Conservation (phyloP, 2,888 invertebrate species). For the Polylopha cassiicola region DNA sequence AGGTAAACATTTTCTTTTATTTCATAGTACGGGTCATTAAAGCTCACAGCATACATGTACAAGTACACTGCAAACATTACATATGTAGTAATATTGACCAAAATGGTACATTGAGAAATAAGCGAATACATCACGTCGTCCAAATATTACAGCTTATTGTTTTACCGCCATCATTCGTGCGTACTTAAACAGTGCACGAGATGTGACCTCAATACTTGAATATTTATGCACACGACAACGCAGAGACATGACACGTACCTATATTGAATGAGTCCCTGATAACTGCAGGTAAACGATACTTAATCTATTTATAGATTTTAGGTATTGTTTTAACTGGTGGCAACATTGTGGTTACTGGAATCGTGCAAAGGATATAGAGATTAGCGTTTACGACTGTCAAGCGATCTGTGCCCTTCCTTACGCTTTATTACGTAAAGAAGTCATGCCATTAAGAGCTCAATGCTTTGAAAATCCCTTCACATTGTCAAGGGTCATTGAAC, state of each 20-base stretch:
- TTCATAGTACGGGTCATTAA: too few species aligned
- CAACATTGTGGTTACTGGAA: conserved; percentile 8
- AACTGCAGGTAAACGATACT: conserved; percentile 32
- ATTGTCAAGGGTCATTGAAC: conserved; percentile 69
- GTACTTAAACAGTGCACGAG: conserved; percentile 51
- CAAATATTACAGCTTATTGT: conserved; percentile 59
- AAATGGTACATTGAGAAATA: conserved; percentile 39
- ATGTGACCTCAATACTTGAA: conserved; percentile 62
- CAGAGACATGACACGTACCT: conserved; percentile 41
- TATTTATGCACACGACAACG: conserved; percentile 52
- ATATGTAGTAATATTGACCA: conserved; percentile 46
- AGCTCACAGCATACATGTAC: too few species aligned
- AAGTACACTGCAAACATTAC: conserved; percentile 32
- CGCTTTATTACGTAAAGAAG: conserved; percentile 57
- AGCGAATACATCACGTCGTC: conserved; percentile 41
- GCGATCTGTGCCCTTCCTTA: conserved; percentile 52
- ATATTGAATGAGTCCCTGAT: conserved; percentile 39
- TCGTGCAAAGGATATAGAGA: conserved; percentile 27
- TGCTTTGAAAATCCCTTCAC: conserved; percentile 59
- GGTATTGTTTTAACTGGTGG: conserved; percentile 11
- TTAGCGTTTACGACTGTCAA: conserved; percentile 42
- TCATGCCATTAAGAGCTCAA: conserved; percentile 51
- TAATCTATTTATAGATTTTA: conserved; percentile 19
- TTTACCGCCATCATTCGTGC: conserved; percentile 46
- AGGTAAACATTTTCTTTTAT: too few species aligned